These are phyloP conservation scores for Drosophila kuntzei DNA, from an alignment of 2,888 invertebrate species.

Conservation along the genomic window DNA sequence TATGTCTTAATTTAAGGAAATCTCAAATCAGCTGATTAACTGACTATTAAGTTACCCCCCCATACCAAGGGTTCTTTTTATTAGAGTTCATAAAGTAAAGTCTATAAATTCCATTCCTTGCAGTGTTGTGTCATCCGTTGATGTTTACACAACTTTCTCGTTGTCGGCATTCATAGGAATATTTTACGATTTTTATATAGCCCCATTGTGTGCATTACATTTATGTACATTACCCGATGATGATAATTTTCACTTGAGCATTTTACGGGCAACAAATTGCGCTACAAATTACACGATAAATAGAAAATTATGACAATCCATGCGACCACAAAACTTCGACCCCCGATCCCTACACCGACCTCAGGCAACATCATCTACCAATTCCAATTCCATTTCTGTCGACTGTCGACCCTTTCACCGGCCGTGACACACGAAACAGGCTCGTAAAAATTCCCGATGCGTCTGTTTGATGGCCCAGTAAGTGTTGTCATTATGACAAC, in stretches of 20 bases:
- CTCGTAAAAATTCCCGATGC: conserved; percentile 76
- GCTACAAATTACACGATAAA: conserved; percentile 84
- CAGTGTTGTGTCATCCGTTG: conserved; percentile 43
- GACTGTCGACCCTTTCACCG: conserved; percentile 62
- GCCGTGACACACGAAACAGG: conserved; percentile 38
- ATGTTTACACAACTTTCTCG: conserved; percentile 39
- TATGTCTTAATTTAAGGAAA: conserved; percentile 11
- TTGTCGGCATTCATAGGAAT: conserved; percentile 18
- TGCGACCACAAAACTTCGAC: conserved; percentile 37
- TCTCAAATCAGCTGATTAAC: conserved; percentile 18
- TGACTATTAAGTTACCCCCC: conserved; percentile 38
- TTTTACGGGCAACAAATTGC: conserved; percentile 83
- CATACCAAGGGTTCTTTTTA: conserved; percentile 25
- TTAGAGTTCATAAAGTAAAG: conserved; percentile 59
- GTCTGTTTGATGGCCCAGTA: conserved; percentile 79
- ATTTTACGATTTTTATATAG: conserved; percentile 79
- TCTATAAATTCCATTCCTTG: conserved; percentile 65
- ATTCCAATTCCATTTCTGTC: neutral
- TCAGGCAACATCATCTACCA: conserved; percentile 4
- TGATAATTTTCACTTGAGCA: conserved; percentile 66
- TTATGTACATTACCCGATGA: conserved; percentile 55
- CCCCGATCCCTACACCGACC: conserved; percentile 27
- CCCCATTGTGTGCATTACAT: conserved; percentile 66
- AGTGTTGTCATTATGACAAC: conserved; percentile 80
- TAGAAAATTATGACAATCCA: conserved; percentile 83